Base-by-base conservation (phyloP, 2,797 vertebrate species). In the Uromys caudimaculatus region DNA sequence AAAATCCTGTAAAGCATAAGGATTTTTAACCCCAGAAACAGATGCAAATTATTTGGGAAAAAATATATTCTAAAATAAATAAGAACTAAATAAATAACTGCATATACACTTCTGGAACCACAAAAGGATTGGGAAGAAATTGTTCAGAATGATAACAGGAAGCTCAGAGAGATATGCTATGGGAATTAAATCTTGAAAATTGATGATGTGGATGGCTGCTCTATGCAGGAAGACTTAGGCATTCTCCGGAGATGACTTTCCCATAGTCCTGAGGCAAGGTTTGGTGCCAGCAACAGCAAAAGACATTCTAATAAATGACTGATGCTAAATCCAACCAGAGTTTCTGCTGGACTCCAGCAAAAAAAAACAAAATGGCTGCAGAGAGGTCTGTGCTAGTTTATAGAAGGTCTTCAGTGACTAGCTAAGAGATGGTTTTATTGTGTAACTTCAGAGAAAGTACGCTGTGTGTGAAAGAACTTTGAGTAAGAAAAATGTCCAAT, bases 371-470 rank as follows among this genome's bases (percentile, higher is more conserved):
- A 10, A 73, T 54, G 4, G 0, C 44, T 60, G 9, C 50, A 54
- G 94, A 88, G 64, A 81, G 32, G 82, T 95, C 44, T 93, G 64
- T 62, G 27, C 89, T 47, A 81, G 52, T 73, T 82, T 85, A 67
- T 60, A 32, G 24, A 67, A 90, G 17, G 5, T 60, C 78, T 92
- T 67, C 50, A 88, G 86, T 81, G 73, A 47, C 0, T 47, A 79
- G 50, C 64, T 47, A 50, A 83, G 14, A 84, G 41, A 7, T 69
- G 1, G 60, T 78, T 93, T 92, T 82, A 54, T 88, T 90, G 29
- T 47, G 8, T 54, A 83, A 54, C n/a, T 56, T 38, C 12, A 76
- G 13, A 32, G 11, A 95, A 7, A 86, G 38, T 12, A 81, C 10
- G 8, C 17, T 56, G 38, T 8, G 32, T n/a, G 75, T 96, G 89